A percentile compares a stretch with the other conserved stretches of the same genome.
Conservation (phyloP, 2,113 vertebrate species). For the Mastomys coucha region DNA sequence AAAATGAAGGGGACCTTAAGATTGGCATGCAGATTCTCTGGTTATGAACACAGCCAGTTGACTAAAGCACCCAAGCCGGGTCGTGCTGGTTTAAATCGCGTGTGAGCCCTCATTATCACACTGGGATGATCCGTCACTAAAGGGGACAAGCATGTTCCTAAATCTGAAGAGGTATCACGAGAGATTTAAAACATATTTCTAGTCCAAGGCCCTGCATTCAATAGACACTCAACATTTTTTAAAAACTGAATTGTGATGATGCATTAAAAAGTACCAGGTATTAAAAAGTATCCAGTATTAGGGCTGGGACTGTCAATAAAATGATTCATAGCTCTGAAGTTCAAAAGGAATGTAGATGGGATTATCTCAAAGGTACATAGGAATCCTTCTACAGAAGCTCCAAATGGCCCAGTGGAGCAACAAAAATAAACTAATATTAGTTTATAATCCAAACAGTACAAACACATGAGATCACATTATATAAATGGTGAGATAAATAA, state of each 20-base stretch:
- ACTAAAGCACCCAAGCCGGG: neutral
- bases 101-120: neutral
- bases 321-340: neutral
- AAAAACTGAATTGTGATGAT: neutral
- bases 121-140: neutral
- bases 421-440: neutral
- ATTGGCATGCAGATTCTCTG: neutral
- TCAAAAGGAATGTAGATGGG: neutral
- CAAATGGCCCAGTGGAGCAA: too few species aligned
- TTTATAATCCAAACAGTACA: neutral
- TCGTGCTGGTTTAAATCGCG: rapidly evolving
- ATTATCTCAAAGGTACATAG: neutral
- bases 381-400: neutral
- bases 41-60: neutral
- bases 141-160: neutral
- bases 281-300: neutral
- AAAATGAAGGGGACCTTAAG: neutral
- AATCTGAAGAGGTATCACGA: neutral
- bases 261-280: neutral
- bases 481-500: neutral
- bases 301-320: neutral
- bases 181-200: neutral
- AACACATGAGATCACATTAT: neutral
- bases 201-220: neutral
- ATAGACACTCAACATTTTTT: neutral